These are phyloP conservation scores for Microchirus variegatus DNA, from an alignment of 2,797 vertebrate genomes.

Conservation along the genomic window DNA sequence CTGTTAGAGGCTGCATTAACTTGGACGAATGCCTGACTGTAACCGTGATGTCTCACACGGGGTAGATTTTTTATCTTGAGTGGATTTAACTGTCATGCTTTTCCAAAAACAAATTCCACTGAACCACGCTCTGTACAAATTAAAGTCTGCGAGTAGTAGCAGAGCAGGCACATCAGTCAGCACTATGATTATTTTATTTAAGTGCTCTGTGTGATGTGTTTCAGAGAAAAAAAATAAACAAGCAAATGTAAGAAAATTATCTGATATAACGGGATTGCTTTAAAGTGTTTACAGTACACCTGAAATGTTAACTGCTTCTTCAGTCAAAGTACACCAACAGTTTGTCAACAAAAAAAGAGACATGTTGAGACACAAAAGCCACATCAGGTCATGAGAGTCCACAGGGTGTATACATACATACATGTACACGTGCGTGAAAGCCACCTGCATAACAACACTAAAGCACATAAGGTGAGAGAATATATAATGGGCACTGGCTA, in stretches of 20 bases:
- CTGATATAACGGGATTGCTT: neutral
- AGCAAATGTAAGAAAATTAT: neutral
- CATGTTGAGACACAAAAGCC: constrained; percentile 4
- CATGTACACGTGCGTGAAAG: neutral
- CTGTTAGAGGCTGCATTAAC: neutral
- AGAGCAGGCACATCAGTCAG: neutral
- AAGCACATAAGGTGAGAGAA: neutral
- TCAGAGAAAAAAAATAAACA: neutral
- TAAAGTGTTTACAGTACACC: neutral
- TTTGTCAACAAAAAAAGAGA: neutral
- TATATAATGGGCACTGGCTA: constrained; percentile 2
- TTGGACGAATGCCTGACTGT: neutral
- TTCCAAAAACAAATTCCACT: constrained; percentile 9
- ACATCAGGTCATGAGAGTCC: neutral
- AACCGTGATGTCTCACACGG: neutral
- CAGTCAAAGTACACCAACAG: neutral
- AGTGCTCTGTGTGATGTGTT: neutral
- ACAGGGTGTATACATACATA: too few relatives aligned
- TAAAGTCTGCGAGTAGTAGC: neutral
- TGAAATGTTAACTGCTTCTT: neutral
- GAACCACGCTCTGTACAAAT: constrained; percentile 1
- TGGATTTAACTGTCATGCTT: constrained; percentile 4
- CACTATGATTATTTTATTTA: neutral
- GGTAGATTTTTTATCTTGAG: constrained; percentile 1
- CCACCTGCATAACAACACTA: constrained; percentile 1